Evolutionary conservation across 2,113 vertebrate species (phyloP), one percentile per base, ranked within the genome.

Genomic region (Ceyx margarethae): DNA sequence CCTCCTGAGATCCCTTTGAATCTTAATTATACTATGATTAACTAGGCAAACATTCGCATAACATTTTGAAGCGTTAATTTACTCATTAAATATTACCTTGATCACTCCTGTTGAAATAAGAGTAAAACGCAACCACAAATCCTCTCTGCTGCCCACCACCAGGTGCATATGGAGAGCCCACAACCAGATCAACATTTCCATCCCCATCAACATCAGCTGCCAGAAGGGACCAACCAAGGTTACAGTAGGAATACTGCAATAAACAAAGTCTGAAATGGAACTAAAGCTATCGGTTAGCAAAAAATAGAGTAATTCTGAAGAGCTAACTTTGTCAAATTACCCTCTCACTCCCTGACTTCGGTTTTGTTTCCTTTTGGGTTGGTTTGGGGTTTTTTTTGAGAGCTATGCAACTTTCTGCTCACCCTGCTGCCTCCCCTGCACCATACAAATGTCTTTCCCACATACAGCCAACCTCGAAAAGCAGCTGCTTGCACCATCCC

Each of bases 161-260:
- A 0, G 98, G 96, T 31, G 98, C 98, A 31, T 98, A 98, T 6
- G 98, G 98, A 53, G 97, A 97, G 26, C 98, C 96, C 20, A 97
- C 95, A 65, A 98, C 88, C 68, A 98, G 95, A 72, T 98, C 98
- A 3, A 84, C 92, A 16, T 85, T 93, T 40, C 93, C 68, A 66
- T 98, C 96, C 16, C 81, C 96, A 53, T 97, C 95, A 88, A 98
- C 5, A 45, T 98, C 98, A 54, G 97, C 81, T 18, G 97, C 97
- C 94, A 97, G 54, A 33, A 98, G 97, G 9, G 97, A 97, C 98
- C 98, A 98, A 73, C 98, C 98, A 95, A 98, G 91, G 91, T 98
- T 98, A 90, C 98, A 98, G 94, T 98, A 98, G 50, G 85, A 86
- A 80, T 96, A 94, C 98, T 98, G 89, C 61, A 77, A 89, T 66